Base-by-base conservation (phyloP, 2,113 vertebrate genomes). In the Edolisoma coerulescens region DNA sequence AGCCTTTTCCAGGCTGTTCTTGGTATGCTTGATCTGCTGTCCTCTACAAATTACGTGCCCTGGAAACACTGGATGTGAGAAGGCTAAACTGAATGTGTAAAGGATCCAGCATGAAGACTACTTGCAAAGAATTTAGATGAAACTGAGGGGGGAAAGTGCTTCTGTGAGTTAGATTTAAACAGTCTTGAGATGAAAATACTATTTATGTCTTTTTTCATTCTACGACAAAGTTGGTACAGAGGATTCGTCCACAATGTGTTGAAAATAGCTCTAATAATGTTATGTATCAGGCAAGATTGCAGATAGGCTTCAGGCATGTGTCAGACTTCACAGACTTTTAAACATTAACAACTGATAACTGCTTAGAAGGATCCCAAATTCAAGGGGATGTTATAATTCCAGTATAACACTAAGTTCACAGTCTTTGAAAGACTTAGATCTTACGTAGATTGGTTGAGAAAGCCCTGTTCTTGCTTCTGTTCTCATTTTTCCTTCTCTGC, bases 1-100 rank as follows among this genome's bases (percentile, higher is more conserved):
- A 68, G 39, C 53, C 45, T 14, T 90, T 84, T 53, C 30, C 22
- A 92, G 49, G 30, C 45, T 0, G 2, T 85, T 91, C 90, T 82
- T 50, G 17, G 17, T 61, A 23, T 0, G 0, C 35, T 80, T 0
- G 0, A 2, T 83, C 76, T 76, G 26, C 53, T 7, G 4, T 78
- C 78, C 90, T 42, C 30, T 54, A 35, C 56, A 88, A 68, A 82
- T 69, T 57, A 39, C 35, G 13, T 33, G 61, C 18, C 16, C 39
- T 59, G 79, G 70, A 71, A 85, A 70, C 42, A 30, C 16, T 82
- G 52, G 7, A 20, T 87, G 23, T 60, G 44, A 68, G 74, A 70
- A 92, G 30, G 60, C 65, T 78, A 74, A 91, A 61, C 50, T 87
- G 88, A 67, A 65, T 21, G 17, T 67, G 16, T n/a, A 56, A 70